Evolutionary conservation across 2,797 vertebrate species (phyloP), one percentile per base, ranked within the genome.

Genomic region (Furcifer pardalis): DNA sequence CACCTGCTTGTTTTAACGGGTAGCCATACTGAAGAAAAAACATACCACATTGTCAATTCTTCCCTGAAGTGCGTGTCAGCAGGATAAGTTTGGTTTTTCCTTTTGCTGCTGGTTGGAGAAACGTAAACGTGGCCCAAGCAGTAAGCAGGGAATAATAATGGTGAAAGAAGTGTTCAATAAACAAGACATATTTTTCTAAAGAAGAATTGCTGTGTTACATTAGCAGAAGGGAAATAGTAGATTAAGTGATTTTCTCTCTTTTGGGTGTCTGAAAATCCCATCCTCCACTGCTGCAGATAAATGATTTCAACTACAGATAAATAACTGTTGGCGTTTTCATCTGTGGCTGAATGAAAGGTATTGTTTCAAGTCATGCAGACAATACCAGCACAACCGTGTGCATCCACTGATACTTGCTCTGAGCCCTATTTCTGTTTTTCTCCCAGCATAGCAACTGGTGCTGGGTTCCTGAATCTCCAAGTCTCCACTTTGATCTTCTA

Each of bases 101-200:
- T 82, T n/a, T 77, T 76, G 37, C 73, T 46, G 7, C 81, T 66
- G 10, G 87, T 37, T 27, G 83, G 81, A 81, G 56, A 72, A 86
- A 0, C 37, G 12, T 0, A 72, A 86, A 0, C 37, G 12, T 0
- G 1, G 23, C 82, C 68, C 40, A 5, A 83, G 52, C 0, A 37
- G 30, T 23, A 87, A 35, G 49, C 52, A 62, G 68, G 44, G 17
- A 84, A 88, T 80, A 90, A 52, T 73, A 0, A 1, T 42, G 9
- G 78, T 79, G 49, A 86, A 90, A 88, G 13, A 15, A 83, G 84
- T 88, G 44, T 44, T 77, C 15, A 21, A 35, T 86, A 42, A 73
- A 44, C 1, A 68, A 76, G 30, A n/a, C 5, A 44, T 76, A 66
- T 35, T 35, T 60, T 23, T 21, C 71, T n/a, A 15, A 0, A 0